These are phyloP conservation scores for Oxyruncus cristatus DNA, from an alignment of 2,113 vertebrate genomes.

Conservation along the genomic window DNA sequence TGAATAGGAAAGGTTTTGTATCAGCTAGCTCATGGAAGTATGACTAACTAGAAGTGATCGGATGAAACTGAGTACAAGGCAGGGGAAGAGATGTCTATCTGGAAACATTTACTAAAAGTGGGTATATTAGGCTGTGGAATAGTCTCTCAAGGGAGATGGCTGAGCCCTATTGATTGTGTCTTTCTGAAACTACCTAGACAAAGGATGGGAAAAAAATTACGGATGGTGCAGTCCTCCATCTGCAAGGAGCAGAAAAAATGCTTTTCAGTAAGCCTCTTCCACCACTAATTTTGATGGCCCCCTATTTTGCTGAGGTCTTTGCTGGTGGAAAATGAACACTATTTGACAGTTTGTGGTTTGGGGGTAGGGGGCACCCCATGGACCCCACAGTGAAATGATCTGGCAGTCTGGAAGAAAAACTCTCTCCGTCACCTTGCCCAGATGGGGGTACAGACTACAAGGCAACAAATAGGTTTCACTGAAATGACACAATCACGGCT, in stretches of 20 bases:
- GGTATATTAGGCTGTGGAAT: constrained; percentile 10
- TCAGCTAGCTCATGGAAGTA: neutral
- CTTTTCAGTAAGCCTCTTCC: neutral
- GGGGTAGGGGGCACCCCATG: neutral
- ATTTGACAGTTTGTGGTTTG: neutral
- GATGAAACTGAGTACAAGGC: neutral
- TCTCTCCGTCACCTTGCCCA: neutral
- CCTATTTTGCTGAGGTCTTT: neutral
- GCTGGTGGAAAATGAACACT: neutral
- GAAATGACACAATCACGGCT: neutral
- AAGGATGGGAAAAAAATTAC: neutral
- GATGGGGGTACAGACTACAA: neutral
- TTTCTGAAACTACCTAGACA: neutral
- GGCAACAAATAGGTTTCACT: neutral
- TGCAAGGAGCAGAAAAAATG: neutral
- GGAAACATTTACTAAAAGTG: constrained; percentile 50
- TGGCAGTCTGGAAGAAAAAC: neutral
- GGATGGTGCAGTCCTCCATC: neutral
- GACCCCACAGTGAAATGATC: neutral
- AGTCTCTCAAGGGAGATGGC: neutral
- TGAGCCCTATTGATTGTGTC: neutral
- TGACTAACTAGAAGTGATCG: constrained; percentile 31
- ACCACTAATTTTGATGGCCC: neutral
- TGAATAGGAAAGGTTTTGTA: neutral
- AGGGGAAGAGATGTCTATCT: neutral